Percentiles rank a stretch among this genome's conserved stretches.
phyloP scores from a whole-genome alignment of 2,888 invertebrate genomes.

The Lampropteryx suffumata region DNA sequence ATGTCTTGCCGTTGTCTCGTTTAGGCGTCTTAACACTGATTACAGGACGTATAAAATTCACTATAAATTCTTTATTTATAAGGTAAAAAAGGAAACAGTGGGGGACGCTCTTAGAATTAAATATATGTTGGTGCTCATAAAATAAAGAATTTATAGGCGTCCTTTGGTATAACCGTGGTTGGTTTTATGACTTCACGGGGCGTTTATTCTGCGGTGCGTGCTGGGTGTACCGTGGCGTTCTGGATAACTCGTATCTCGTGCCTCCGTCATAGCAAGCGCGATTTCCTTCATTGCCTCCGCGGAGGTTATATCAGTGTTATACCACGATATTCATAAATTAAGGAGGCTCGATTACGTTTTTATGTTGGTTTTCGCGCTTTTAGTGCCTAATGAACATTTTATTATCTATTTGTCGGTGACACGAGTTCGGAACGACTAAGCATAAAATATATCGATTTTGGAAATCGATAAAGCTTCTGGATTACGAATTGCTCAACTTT shows the following conservation, averaged over 20 bases:
- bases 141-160: conserved; percentile 81
- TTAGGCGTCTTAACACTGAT: conserved; percentile 63
- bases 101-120: conserved; percentile 75
- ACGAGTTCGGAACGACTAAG: conserved; percentile 20
- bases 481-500: conserved; percentile 22
- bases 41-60: conserved; percentile 62
- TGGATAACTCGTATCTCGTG: conserved; percentile 58
- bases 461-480: conserved; percentile 26
- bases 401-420: conserved; percentile 31
- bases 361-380: conserved; percentile 29
- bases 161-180: conserved; percentile 79
- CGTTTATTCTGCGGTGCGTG: conserved; percentile 73
- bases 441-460: conserved; percentile 29
- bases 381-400: conserved; percentile 34
- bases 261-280: conserved; percentile 42
- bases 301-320: conserved; percentile 20
- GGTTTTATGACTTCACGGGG: conserved; percentile 78
- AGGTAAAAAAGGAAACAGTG: conserved; percentile 73
- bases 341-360: conserved; percentile 31
- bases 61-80: conserved; percentile 73
- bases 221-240: conserved; percentile 64
- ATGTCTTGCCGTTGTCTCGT: conserved; percentile 46
- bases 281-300: conserved; percentile 47
- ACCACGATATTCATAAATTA: conserved; percentile 31
- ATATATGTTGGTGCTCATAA: conserved; percentile 78